Evolutionary conservation across 2,113 vertebrate species (phyloP).

Genomic region (human): GRCh38 chr12:90232001-90232500

Average conservation of each 20-base stretch:
- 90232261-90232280: neutral
- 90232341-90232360: slow-evolving; percentile 24
- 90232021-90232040: neutral
- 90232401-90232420: neutral
- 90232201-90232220: neutral
- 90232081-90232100: neutral
- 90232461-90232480: slow-evolving; percentile 19
- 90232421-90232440: neutral
- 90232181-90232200: neutral
- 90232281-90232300: neutral
- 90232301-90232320: neutral
- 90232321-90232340: neutral
- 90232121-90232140: neutral
- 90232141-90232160: neutral
- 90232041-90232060: neutral
- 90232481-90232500: neutral
- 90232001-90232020: neutral
- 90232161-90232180: neutral
- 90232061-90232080: neutral
- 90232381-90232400: slow-evolving; percentile 19
- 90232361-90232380: slow-evolving; percentile 42
- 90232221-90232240: neutral
- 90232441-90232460: neutral
- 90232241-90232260: neutral
- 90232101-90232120: neutral